Conservation (phyloP, 2,888 invertebrate species). For the Athalia circularis region DNA sequence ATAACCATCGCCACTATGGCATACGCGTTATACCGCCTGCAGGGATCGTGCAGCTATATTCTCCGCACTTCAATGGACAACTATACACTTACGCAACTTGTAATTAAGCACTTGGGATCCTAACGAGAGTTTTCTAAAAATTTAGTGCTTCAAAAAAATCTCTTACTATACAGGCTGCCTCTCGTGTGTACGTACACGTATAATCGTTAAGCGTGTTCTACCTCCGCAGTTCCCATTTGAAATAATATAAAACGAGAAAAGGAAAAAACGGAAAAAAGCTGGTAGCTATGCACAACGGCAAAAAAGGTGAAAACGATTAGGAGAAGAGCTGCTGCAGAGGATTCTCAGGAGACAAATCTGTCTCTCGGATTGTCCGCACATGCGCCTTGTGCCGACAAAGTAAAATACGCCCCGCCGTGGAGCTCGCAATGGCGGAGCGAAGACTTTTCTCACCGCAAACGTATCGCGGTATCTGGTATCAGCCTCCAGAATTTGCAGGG, state of each 20-base stretch:
- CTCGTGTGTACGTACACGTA: not conserved
- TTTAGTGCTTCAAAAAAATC: not conserved
- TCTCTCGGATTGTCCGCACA: constrained; percentile 72
- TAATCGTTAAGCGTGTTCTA: not conserved
- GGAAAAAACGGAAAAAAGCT: not conserved
- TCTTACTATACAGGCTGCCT: not conserved
- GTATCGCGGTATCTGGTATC: constrained; percentile 18
- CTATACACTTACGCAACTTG: constrained; percentile 20
- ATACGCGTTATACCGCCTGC: not conserved
- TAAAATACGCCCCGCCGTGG: constrained; percentile 62
- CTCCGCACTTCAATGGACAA: constrained; percentile 10
- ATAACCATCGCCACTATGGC: constrained; percentile 8
- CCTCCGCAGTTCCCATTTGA: not conserved
- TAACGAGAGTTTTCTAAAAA: not conserved
- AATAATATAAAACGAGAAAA: not conserved
- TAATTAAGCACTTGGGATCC: constrained; percentile 25
- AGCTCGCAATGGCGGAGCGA: constrained; percentile 28
- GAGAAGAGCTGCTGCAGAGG: constrained; percentile 55
- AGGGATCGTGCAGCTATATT: not conserved
- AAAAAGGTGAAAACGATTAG: constrained; percentile 57
- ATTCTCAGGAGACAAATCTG: constrained; percentile 69
- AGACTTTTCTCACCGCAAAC: constrained; percentile 26
- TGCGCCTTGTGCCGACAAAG: constrained; percentile 71
- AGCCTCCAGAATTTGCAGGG: not conserved
- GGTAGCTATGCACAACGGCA: not conserved